phyloP scores from a whole-genome alignment of 2,797 vertebrate genomes.

The Siniperca scherzeri region DNA sequence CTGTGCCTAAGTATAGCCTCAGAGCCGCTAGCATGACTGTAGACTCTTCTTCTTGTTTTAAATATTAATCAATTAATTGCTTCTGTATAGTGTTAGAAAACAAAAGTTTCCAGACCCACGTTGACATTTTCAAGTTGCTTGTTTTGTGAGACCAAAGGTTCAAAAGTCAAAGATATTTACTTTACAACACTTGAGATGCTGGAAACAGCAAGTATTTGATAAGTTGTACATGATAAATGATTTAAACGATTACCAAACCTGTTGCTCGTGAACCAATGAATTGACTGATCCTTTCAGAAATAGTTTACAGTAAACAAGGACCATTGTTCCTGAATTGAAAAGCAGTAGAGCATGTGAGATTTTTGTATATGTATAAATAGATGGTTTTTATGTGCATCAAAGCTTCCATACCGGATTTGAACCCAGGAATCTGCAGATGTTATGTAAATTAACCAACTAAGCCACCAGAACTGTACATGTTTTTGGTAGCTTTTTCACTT shows the following conservation, averaged over 20 bases:
- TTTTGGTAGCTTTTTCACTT: neutral
- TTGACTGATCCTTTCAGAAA: neutral
- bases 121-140: neutral
- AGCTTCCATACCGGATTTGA: conserved; percentile 1
- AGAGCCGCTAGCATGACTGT: no score
- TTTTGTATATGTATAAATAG: neutral
- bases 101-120: neutral
- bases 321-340: no score
- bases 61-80: neutral
- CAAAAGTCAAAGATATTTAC: neutral
- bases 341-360: neutral
- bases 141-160: neutral
- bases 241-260: neutral
- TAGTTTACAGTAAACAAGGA: neutral
- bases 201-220: neutral
- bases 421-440: conserved; percentile 12
- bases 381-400: neutral
- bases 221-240: neutral
- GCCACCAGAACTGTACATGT: neutral
- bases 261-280: neutral
- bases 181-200: neutral
- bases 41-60: neutral
- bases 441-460: neutral
- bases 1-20: neutral
- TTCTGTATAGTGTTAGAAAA: no score